phyloP scores from a whole-genome alignment of 1,140 invertebrate species.

The Belonocnema kinseyi region DNA sequence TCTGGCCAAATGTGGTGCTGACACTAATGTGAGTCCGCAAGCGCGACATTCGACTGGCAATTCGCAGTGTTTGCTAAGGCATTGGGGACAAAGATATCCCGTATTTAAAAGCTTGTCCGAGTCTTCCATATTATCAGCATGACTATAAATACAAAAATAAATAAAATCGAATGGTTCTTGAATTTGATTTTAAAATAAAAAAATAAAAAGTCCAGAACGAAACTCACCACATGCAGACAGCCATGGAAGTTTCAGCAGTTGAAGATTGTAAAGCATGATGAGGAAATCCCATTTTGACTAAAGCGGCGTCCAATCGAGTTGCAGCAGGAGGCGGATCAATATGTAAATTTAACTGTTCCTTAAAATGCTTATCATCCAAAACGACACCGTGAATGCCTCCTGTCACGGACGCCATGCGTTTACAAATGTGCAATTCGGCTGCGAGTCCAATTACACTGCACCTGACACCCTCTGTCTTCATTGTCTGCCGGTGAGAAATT shows the following conservation, averaged over 20 bases:
- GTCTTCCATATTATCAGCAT: slow-evolving; percentile 85
- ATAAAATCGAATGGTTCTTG: not conserved
- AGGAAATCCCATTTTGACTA: slow-evolving; percentile 96
- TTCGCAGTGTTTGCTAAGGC: slow-evolving; percentile 97
- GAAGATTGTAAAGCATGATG: slow-evolving; percentile 78
- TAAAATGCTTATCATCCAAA: slow-evolving; percentile 93
- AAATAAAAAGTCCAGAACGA: not conserved
- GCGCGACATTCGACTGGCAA: slow-evolving; percentile 96
- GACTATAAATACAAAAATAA: slow-evolving; percentile 76
- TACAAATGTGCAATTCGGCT: slow-evolving; percentile 95
- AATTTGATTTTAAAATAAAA: not conserved
- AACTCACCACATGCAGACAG: slow-evolving; percentile 91
- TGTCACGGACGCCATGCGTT: slow-evolving; percentile 88
- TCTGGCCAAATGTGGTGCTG: slow-evolving; percentile 96
- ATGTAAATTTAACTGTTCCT: slow-evolving; percentile 86
- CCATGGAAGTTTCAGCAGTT: slow-evolving; percentile 80
- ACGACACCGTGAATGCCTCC: slow-evolving; percentile 91
- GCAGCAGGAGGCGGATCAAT: slow-evolving; percentile 92
- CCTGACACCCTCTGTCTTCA: slow-evolving; percentile 86
- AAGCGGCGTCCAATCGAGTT: slow-evolving; percentile 85
- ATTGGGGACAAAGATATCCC: slow-evolving; percentile 97
- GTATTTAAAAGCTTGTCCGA: slow-evolving; percentile 80
- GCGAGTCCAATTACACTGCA: slow-evolving; percentile 96
- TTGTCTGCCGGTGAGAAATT: slow-evolving; percentile 68
- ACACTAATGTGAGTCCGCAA: slow-evolving; percentile 97